A percentile compares a stretch with the other conserved stretches of the same genome.
phyloP scores from a whole-genome alignment of 2,113 vertebrate species.

The Riparia riparia region DNA sequence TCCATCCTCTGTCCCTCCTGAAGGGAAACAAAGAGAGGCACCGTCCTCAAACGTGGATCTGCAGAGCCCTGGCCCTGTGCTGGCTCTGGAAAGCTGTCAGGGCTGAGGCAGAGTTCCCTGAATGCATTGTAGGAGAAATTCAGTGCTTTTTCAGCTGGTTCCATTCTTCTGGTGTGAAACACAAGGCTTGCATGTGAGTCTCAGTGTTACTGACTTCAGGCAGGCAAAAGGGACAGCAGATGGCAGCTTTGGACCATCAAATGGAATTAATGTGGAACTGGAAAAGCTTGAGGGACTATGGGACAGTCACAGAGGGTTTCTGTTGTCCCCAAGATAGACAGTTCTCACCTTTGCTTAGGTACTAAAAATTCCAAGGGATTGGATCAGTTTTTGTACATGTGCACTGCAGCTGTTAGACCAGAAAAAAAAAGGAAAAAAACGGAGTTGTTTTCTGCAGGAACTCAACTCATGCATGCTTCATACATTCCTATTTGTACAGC shows the following conservation, averaged over 20 bases:
- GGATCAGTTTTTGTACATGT: neutral
- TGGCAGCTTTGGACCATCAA: slow-evolving; percentile 24
- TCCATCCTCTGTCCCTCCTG: neutral
- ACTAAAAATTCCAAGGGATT: neutral
- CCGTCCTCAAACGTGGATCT: fast-evolving
- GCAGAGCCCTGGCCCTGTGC: neutral
- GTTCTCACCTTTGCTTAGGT: neutral
- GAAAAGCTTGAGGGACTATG: neutral
- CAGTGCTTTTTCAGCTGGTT: neutral
- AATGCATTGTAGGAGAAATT: neutral
- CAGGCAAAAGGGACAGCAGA: neutral
- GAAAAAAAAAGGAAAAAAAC: neutral
- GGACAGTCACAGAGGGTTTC: neutral
- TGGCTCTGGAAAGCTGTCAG: neutral
- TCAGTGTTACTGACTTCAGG: neutral
- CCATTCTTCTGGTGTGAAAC: neutral
- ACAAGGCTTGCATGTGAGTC: neutral
- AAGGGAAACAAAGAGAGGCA: neutral
- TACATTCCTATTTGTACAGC: neutral
- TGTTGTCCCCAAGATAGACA: neutral
- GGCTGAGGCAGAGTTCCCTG: neutral
- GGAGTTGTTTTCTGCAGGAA: neutral
- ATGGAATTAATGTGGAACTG: neutral
- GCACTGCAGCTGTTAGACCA: neutral
- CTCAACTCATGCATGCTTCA: neutral